A percentile compares a stretch with the other conserved stretches of the same genome.
phyloP scores from a whole-genome alignment of 2,797 vertebrate species.

The Pseudochirops corinnae region DNA sequence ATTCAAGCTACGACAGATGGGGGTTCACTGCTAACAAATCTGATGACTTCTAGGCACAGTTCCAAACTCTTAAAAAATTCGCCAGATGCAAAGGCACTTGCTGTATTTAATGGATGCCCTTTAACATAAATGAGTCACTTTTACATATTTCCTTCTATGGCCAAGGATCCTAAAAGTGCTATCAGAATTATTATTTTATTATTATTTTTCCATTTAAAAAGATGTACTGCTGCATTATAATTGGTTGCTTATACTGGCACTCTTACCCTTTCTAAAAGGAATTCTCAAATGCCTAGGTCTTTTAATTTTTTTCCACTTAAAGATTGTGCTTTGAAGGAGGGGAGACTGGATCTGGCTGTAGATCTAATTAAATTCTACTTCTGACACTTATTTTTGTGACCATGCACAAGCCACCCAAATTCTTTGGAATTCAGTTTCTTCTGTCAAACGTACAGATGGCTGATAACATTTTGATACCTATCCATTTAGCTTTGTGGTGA shows the following conservation, averaged over 20 bases:
- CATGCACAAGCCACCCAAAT: not conserved
- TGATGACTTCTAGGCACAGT: conserved; percentile 78
- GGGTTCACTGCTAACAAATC: conserved; percentile 78
- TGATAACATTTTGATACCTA: not conserved
- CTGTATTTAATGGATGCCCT: conserved; percentile 73
- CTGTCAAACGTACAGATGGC: not conserved
- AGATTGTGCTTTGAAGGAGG: not conserved
- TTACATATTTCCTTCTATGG: conserved; percentile 68
- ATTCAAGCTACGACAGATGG: conserved; percentile 76
- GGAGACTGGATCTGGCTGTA: not conserved
- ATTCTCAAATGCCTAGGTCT: conserved; percentile 12
- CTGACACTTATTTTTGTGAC: not conserved
- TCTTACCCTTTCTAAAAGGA: conserved; percentile 38
- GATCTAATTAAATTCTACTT: not conserved
- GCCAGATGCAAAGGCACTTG: conserved; percentile 74
- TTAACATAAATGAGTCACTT: conserved; percentile 67
- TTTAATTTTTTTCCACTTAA: conserved; percentile 33
- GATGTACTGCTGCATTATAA: not conserved
- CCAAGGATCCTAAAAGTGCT: conserved; percentile 59
- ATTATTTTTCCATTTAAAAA: conserved; percentile 65
- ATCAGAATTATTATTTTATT: conserved; percentile 64
- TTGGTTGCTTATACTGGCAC: conserved; percentile 28
- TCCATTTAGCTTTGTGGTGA: not conserved
- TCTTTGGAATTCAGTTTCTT: not conserved
- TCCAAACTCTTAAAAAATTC: conserved; percentile 74